Percentiles rank a stretch among this genome's conserved stretches.
Evolutionary conservation across 2,113 vertebrate species (phyloP).

Genomic region (Pterocles burchelli): DNA sequence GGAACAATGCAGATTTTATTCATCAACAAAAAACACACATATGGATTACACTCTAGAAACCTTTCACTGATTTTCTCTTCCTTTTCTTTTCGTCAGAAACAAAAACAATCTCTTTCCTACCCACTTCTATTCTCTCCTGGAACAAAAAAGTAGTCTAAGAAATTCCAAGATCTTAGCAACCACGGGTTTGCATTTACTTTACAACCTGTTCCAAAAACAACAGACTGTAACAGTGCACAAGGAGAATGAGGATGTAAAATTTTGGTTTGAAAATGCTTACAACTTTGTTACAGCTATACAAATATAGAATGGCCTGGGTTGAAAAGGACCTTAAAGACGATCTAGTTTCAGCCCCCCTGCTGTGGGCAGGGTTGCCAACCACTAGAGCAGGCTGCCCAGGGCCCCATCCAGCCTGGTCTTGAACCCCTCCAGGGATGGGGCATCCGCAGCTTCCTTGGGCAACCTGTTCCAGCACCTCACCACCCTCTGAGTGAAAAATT

Average conservation of each 20-base stretch:
- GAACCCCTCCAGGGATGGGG: too few relatives aligned
- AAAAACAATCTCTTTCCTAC: neutral
- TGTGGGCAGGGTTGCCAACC: too few relatives aligned
- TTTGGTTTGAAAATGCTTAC: neutral
- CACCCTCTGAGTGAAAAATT: too few relatives aligned
- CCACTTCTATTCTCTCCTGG: neutral
- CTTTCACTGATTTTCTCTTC: neutral
- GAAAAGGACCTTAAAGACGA: too few relatives aligned
- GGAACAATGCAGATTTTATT: neutral
- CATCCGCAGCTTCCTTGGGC: too few relatives aligned
- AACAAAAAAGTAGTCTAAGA: neutral
- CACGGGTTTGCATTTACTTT: neutral
- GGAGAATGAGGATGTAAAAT: neutral
- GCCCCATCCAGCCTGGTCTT: too few relatives aligned
- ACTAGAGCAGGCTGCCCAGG: too few relatives aligned
- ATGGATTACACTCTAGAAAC: neutral
- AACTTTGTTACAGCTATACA: neutral
- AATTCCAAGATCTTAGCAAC: neutral
- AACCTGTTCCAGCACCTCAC: too few relatives aligned
- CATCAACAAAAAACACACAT: neutral
- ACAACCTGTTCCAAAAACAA: neutral
- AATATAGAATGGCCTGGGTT: neutral
- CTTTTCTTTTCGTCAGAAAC: neutral
- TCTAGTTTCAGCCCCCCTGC: too few relatives aligned
- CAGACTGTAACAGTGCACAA: neutral